phyloP scores from a whole-genome alignment of 2,113 vertebrate species.

The Scophthalmus maximus region DNA sequence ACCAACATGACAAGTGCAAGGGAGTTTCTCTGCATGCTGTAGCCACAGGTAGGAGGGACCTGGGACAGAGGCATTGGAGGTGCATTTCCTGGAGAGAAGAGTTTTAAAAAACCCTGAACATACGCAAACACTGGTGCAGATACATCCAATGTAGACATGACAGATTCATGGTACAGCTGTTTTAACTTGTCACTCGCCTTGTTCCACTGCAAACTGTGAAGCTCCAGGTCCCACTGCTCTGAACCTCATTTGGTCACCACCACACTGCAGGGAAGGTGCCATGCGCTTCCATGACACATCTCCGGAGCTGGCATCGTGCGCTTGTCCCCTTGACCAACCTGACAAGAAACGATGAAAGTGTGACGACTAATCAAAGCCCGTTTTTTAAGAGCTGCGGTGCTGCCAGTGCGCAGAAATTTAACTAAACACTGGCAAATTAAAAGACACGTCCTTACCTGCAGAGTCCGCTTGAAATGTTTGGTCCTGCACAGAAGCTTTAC shows the following conservation, averaged over 20 bases:
- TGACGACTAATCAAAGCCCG: not conserved
- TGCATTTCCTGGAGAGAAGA: slow-evolving; percentile 15
- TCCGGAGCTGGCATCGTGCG: fast-evolving
- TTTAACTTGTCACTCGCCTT: slow-evolving; percentile 27
- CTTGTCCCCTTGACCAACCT: slow-evolving; percentile 28
- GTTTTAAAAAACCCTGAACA: fast-evolving
- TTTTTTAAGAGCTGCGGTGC: not conserved
- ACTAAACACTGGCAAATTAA: no score
- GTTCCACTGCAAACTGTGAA: slow-evolving; percentile 39
- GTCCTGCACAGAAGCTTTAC: slow-evolving; percentile 15
- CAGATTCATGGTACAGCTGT: not conserved
- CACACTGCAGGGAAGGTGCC: slow-evolving; percentile 49
- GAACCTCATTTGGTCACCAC: slow-evolving; percentile 57
- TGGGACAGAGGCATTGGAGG: slow-evolving; percentile 47
- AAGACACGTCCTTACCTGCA: slow-evolving; percentile 38
- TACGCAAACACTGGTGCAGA: no score
- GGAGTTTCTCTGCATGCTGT: slow-evolving; percentile 49
- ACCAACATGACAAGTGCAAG: slow-evolving; percentile 46
- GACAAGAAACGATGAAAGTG: not conserved
- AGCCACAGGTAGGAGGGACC: slow-evolving; percentile 70
- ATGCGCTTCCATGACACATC: slow-evolving; percentile 38
- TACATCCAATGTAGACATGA: no score
- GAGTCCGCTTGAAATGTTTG: slow-evolving; percentile 62
- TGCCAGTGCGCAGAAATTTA: no score
- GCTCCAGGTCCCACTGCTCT: slow-evolving; percentile 41